phyloP scores from a whole-genome alignment of 2,113 vertebrate genomes.

The Camelus dromedarius region DNA sequence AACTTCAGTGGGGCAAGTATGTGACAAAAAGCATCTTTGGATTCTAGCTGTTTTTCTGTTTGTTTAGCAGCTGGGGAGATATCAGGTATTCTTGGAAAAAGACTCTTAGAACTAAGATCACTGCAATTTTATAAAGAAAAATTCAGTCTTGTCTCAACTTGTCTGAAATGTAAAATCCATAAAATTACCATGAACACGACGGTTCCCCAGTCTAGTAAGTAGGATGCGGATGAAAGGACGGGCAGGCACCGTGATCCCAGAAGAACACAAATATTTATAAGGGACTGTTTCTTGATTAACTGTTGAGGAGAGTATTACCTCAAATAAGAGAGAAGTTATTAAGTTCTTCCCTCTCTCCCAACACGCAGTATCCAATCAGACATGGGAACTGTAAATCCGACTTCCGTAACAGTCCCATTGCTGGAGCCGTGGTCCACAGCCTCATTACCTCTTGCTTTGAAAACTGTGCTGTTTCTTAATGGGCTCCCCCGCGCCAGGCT shows the following conservation, averaged over 20 bases:
- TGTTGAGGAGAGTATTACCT: neutral
- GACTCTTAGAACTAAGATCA: neutral
- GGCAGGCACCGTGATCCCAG: rapidly evolving
- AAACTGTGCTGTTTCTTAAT: neutral
- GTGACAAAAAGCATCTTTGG: neutral
- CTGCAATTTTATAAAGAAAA: neutral
- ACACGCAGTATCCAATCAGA: rapidly evolving
- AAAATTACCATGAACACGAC: neutral
- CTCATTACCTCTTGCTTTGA: neutral
- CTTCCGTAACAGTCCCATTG: neutral
- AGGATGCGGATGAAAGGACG: too few relatives aligned
- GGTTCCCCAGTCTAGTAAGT: rapidly evolving
- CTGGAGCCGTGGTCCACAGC: rapidly evolving
- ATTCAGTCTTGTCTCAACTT: neutral
- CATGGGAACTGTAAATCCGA: neutral
- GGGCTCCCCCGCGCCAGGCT: neutral
- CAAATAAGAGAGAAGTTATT: neutral
- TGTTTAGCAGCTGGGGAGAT: neutral
- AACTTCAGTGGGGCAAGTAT: neutral
- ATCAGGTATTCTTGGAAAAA: neutral
- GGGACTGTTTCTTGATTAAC: neutral
- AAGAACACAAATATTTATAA: neutral
- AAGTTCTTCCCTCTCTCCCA: neutral
- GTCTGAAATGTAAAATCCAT: neutral
- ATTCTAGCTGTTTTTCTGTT: neutral